Percentiles rank a stretch among this genome's conserved stretches.
Conservation (phyloP, 30 jellyfish, hydroid and myxozoan genomes). For the Mastigias papua region DNA sequence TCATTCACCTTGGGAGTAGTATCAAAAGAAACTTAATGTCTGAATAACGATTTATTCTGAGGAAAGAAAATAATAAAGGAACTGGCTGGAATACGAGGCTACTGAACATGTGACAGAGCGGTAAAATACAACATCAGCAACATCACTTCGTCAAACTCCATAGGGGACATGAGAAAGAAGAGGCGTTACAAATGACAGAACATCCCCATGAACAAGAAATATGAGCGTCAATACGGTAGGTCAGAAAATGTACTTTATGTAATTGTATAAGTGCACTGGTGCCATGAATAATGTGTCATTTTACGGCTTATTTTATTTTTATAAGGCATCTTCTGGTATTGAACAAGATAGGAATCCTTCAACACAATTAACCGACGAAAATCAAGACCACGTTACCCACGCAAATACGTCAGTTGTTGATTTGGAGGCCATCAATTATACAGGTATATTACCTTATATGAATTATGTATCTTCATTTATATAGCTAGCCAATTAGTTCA, state of each 20-base stretch:
- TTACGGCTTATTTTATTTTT: too few species aligned
- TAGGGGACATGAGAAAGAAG: background rate
- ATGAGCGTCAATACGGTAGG: background rate
- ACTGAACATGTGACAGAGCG: background rate
- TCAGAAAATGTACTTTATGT: too few species aligned
- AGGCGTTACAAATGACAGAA: background rate
- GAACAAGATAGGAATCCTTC: background rate
- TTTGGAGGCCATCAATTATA: background rate
- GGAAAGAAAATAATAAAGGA: background rate
- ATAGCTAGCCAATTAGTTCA: too few species aligned
- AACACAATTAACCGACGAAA: background rate
- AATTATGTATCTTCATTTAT: too few species aligned
- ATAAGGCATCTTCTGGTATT: background rate
- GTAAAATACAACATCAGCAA: background rate
- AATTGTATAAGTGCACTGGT: too few species aligned
- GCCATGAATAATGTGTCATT: too few species aligned
- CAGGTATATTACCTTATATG: too few species aligned
- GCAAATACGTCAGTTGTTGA: background rate
- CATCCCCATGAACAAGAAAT: background rate
- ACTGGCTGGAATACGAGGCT: constrained; percentile 7
- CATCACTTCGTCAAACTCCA: background rate
- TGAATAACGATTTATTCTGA: background rate
- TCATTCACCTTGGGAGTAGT: background rate
- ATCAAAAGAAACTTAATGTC: background rate
- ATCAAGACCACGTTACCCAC: background rate